Base-by-base conservation (phyloP, 2,797 vertebrate species). In the Arrhamphus sclerolepis region DNA sequence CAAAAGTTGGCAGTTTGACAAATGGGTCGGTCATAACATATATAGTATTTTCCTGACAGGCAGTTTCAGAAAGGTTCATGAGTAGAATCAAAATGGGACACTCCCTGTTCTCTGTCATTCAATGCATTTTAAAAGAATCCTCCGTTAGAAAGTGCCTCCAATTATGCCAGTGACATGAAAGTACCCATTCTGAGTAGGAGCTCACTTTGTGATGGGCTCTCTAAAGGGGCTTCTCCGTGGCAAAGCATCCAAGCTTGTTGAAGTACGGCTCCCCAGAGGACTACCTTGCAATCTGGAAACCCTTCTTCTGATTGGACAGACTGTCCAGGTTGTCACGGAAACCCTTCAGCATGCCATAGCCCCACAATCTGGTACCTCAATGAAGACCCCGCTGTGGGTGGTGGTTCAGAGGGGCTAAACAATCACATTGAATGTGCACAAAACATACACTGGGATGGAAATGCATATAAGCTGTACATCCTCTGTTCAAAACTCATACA, bases 211-310 rank as follows among this genome's bases (percentile, higher is more conserved):
- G 89, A 91, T 89, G 87, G 78, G 77, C 87, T 71, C 85, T 80
- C 70, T 83, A 75, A 84, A 81, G 83, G 82, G 74, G 77, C 73
- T 62, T 71, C 75, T 86, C 68, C 58, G 71, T 82, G 87, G 82
- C 77, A 73, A 83, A 84, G 86, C 87, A 84, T 89, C 70, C 61
- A 24, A 82, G 82, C 86, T 72, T 38, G 67, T 61, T 85, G 83
- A 82, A 85, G 86, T 89, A 88, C 84, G 51, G 83, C 77, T 84
- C 87, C 89, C 90, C 82, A 19, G 85, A 90, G 86, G 87, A 89
- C 81, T 82, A 86, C 89, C 85, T 90, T 85, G 91, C 88, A 90
- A 86, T 92, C 89, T 88, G 79, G 66, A 84, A 89, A 66, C 74
- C 69, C 61, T 67, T 39, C 24, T 47, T 50, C 78, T 74, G 82